Base-by-base conservation (phyloP, 2,113 vertebrate genomes). In the Fulmarus glacialis region DNA sequence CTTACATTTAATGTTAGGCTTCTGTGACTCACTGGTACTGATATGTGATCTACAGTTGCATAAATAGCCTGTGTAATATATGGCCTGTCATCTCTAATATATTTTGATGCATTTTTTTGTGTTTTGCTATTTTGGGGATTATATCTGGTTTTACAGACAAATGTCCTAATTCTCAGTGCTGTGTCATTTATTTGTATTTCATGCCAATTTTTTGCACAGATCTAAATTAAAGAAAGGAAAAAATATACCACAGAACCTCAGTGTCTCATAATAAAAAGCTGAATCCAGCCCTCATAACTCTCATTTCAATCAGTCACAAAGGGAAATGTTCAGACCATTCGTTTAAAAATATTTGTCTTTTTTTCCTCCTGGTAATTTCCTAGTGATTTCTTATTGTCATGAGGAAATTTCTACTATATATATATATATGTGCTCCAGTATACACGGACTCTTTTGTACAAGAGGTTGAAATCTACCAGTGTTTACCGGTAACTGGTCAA, bases 171-270 rank as follows among this genome's bases (percentile, higher is more conserved):
- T 95, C 72, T 96, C 73, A 73, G 53, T 4, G 36, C 77, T 92
- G 93, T 91, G 82, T 95, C 89, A 92, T 87, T 97, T 96, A 85
- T 89, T 97, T 97, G 64, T 93, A 72, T 95, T 95, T 96, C 70
- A 34, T 72, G 89, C 36, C 82, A 36, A 23, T 88, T 86, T 80
- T 91, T 79, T 74, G 11, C 80, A 95, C 36, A 59, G 60, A 79
- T 93, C 64, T 93, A 93, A 95, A 95, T 89, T 87, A 91, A 81
- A 87, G 90, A 83, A 87, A 71, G 67, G 72, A 63, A 91, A 94
- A 96, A 72, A 90, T 88, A 80, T 52, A 89, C 60, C 8, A 21
- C 68, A 89, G 82, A 87, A 78, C 77, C 68, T 71, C 62, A 70
- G 22, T 58, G 58, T 89, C 74, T 97, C 89, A 87, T 85, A 89